Base-by-base conservation (phyloP, 2,113 vertebrate species). In the Oenanthe oenanthe region DNA sequence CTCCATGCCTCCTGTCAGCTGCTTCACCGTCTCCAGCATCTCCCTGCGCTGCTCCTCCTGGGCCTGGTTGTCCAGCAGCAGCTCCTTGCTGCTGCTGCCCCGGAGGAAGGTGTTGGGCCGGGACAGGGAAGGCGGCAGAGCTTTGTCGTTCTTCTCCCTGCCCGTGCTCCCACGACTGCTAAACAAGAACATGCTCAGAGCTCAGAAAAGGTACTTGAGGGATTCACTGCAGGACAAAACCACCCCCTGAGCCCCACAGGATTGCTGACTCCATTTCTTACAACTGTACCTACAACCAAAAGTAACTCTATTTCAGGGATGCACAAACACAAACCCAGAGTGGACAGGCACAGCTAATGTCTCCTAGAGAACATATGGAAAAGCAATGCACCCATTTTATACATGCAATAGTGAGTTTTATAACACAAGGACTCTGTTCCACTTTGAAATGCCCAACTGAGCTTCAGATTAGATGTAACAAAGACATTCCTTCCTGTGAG, bases 71-170 rank as follows among this genome's bases (percentile, higher is more conserved):
- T 99, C 99, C 48, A 98, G 92, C 75, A 99, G 97, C 96, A 99
- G 98, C 95, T 99, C 98, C 88, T 99, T 99, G 10, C 98, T 98
- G 91, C 99, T 98, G 95, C 98, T 89, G 26, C 98, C 98, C 76
- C 98, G 97, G 31, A 97, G 68, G 95, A 99, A 98, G 16, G 98
- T 97, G 51, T 97, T 97, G 20, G 98, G 98, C 6, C 98, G 98
- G 12, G 98, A 45, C 19, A 96, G 57, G 8, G 98, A 92, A 28
- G 98, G 96, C 0, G 97, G 97, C n/a, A 97, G 95, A 5, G 98
- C 95, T 96, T 99, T 99, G 83, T 99, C 99, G 1, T 98, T 98
- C 96, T 99, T 99, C 93, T 99, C 99, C 61, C 99, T 98, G 89
- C 98, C 98, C 2, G 95, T 95, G 89, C 98, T 98, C 94, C 98